Base-by-base conservation (phyloP, 1,140 invertebrate genomes). In the Drosophila littoralis region DNA sequence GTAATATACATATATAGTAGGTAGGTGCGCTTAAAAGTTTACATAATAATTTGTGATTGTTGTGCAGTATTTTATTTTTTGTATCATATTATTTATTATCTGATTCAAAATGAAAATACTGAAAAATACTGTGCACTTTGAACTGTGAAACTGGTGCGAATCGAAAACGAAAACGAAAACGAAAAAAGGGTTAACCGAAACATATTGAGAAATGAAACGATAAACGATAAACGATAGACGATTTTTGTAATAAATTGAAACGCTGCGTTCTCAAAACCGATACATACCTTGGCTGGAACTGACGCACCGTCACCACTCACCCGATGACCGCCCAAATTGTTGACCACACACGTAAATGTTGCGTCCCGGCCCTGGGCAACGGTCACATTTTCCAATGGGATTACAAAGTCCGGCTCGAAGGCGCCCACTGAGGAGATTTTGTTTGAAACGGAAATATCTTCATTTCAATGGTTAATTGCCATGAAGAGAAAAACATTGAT, bases 241-340 rank as follows among this genome's bases (percentile, higher is more conserved):
- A 59, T 32, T 22, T 3, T 68, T 57, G 12, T 15, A 50, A 69
- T 15, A 60, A 70, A 70, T 74, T 40, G 35, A 78, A 83, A 77
- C 73, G 81, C 86, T 85, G 75, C 67, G n/a, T 54, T 79, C 77
- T 46, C 77, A 89, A 92, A 93, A 93, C 93, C 92, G 93, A 95
- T 95, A 95, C 95, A 95, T 95, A 95, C 95, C 95, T 95, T 96
- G 94, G 95, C 94, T 92, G 92, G 93, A 92, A 94, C 94, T 94
- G 95, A 94, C 70, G 84, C 59, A 89, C 85, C 81, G 93, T 96
- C 96, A 94, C 95, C 95, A 97, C 96, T 97, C 96, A 97, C 97
- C 96, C 96, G 96, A 94, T 97, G 96, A 95, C 96, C 96, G 91
- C 96, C 97, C 91, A 98, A 95, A 94, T 97, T 97, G 94, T 96